Base-by-base conservation (phyloP, 1,140 invertebrate species). In the Drosophila arizonae region DNA sequence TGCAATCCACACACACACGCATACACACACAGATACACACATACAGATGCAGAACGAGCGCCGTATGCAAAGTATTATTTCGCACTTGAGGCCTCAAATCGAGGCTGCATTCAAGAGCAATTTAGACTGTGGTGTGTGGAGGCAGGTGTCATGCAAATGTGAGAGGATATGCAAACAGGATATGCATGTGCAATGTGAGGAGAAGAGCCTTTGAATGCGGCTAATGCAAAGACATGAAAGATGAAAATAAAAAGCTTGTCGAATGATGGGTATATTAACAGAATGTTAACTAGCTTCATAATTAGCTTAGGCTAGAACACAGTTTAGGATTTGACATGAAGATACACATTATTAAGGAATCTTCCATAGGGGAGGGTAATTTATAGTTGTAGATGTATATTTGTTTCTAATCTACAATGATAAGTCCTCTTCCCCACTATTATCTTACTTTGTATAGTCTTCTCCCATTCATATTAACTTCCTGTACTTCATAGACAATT, bases 11-110 rank as follows among this genome's bases (percentile, higher is more conserved):
- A 43, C 48, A 67, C 5, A 33, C 30, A n/a, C n/a, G n/a, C n/a
- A n/a, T n/a, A 57, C 39, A 71, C 62, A 5, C 13, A n/a, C 77
- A 79, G 67, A 52, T 67, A 62, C 13, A 60, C 21, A 24, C 21
- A 24, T 24, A 24, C 3, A 6, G 46, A 58, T 17, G 15, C 11
- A 45, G 15, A 5, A 45, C 58, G 62, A 67, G 63, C 50, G 63
- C 67, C 66, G 63, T 48, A 43, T 55, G 62, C 52, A 33, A 50
- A 58, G 75, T 72, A 56, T 80, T 74, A 81, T 77, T 90, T 90
- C 76, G 77, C 86, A 90, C 86, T 90, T 86, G 72, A 90, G 66
- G 73, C 68, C 64, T 62, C 72, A 54, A 79, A 52, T 76, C 43
- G 77, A 68, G 71, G 48, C 61, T 80, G 67, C 67, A 72, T 82